Base-by-base conservation (phyloP, 2,888 invertebrate species). In the Prosopocoilus inquinatus region DNA sequence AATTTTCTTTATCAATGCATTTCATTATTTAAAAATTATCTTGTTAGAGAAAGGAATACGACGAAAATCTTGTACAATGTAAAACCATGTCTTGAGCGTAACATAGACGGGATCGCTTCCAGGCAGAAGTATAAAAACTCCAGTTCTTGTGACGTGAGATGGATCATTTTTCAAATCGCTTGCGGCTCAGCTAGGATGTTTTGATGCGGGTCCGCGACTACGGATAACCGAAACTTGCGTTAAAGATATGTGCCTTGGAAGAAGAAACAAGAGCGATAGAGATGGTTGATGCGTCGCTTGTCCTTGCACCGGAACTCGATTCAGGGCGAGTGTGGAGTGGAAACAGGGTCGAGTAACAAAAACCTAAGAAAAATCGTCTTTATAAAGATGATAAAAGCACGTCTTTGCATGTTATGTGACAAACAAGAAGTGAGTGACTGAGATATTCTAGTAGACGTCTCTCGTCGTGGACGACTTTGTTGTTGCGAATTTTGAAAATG, bases 371-470 rank as follows among this genome's bases (percentile, higher is more conserved):
- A 77, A 76, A 77, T 77, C 74, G 75, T 75, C 75, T 72, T 76
- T 75, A 75, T 75, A 74, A 75, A 75, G 72, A 76, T 75, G 77
- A 77, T 77, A 76, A 77, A 77, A 76, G 76, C 74, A 66, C 74
- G 73, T 75, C 75, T 77, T 76, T 75, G 76, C 76, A 76, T 76
- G 76, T 76, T 76, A 71, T 75, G 74, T 73, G 75, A 77, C 75
- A 74, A 75, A 74, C 75, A 72, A 71, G 71, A 71, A 75, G 73
- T 75, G 75, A 75, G 71, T 76, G 75, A 76, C 75, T 76, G 75
- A 76, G 76, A 76, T 76, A 77, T 76, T 75, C 75, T 71, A 68
- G 69, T 66, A 72, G 72, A 72, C 75, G 68, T 54, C 45, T 54
- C 45, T 44, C 54, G 70, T 70, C 72, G 75, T 76, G 74, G 77